Evolutionary conservation across 2,888 invertebrate species (phyloP).

Genomic region (Magallana nippona): DNA sequence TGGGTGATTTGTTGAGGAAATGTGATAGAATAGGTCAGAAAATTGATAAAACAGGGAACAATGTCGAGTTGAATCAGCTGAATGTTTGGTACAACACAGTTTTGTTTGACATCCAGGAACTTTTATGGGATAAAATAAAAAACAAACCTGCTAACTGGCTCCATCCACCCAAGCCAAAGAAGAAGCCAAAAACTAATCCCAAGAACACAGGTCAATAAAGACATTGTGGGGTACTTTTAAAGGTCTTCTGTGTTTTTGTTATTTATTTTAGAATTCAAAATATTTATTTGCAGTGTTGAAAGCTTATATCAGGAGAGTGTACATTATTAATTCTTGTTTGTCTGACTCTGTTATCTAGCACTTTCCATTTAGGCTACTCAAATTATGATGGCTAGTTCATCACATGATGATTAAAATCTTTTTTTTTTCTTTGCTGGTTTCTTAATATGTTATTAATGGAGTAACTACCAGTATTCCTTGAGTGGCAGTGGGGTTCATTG

Average conservation of each 20-base stretch:
- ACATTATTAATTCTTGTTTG: too few species aligned
- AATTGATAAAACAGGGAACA: conserved; percentile 44
- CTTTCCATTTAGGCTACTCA: too few species aligned
- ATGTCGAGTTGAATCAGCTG: not conserved
- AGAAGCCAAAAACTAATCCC: conserved; percentile 1
- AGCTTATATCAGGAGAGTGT: too few species aligned
- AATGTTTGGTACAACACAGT: conserved; percentile 68
- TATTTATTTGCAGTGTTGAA: too few species aligned
- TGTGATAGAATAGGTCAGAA: conserved; percentile 59
- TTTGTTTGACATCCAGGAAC: conserved; percentile 65
- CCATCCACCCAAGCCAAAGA: conserved; percentile 44
- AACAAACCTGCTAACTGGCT: conserved; percentile 60
- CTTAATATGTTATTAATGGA: too few species aligned
- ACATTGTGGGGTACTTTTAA: not conserved
- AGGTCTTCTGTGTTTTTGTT: not conserved
- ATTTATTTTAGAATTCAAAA: too few species aligned
- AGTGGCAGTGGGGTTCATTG: too few species aligned
- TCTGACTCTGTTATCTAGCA: too few species aligned
- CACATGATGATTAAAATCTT: too few species aligned
- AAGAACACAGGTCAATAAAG: not conserved
- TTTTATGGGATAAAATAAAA: conserved; percentile 73
- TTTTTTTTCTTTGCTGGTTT: too few species aligned
- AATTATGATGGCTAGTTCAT: too few species aligned
- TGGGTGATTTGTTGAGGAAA: conserved; percentile 62
- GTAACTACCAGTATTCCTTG: too few species aligned